phyloP scores from a whole-genome alignment of 2,888 invertebrate genomes.

The Spodoptera picta region DNA sequence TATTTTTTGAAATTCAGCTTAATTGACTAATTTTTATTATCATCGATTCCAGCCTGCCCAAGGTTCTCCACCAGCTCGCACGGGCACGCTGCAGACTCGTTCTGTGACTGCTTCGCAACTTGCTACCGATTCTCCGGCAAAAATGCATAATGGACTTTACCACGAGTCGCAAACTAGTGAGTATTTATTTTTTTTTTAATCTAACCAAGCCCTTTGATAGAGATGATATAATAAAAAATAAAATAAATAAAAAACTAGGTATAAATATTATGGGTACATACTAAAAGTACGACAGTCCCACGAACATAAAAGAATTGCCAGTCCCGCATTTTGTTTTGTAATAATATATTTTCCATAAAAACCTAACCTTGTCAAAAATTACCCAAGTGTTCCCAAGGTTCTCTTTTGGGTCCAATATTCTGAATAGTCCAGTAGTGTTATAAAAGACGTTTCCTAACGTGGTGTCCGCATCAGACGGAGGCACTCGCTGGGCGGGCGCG shows the following conservation, averaged over 20 bases:
- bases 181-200: constrained; percentile 60
- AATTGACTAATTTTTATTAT: too few species aligned
- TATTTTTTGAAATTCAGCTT: too few species aligned
- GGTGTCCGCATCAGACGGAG: constrained; percentile 79
- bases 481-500: constrained; percentile 71
- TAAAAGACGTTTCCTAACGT: neutral
- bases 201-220: constrained; percentile 16
- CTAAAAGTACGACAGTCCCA: neutral
- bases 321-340: neutral
- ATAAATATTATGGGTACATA: neutral
- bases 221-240: too few species aligned
- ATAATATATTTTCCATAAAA: neutral
- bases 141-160: constrained; percentile 93
- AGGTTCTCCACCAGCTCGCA: constrained; percentile 90
- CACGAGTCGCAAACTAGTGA: constrained; percentile 90
- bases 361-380: neutral
- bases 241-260: too few species aligned
- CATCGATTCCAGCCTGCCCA: constrained; percentile 66
- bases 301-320: neutral
- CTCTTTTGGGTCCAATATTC: constrained; percentile 1
- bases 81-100: constrained; percentile 95
- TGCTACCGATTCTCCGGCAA: constrained; percentile 96
- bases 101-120: constrained; percentile 97
- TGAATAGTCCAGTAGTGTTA: too few species aligned
- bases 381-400: constrained; percentile 38